Percentiles rank a stretch among this genome's conserved stretches.
These are phyloP conservation scores for Pocillopora grandis DNA, from an alignment of 92 coral and sea anemone genomes.

Conservation along the genomic window DNA sequence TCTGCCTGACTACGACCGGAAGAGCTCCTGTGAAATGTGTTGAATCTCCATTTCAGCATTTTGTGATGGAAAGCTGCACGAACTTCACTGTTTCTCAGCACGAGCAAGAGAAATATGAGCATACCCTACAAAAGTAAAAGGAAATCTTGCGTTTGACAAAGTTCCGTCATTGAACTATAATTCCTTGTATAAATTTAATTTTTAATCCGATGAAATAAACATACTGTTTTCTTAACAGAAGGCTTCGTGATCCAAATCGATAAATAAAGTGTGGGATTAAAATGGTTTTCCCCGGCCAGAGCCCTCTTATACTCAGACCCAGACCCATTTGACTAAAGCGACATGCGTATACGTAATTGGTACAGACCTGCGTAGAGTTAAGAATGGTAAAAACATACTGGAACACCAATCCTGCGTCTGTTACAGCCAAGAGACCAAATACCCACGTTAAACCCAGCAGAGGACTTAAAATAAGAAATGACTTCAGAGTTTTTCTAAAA, in stretches of 20 bases:
- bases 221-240: no score
- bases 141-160: background rate
- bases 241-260: no score
- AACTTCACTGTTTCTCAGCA: conserved; percentile 61
- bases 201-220: no score
- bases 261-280: no score
- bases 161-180: no score
- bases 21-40: background rate
- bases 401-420: conserved; percentile 58
- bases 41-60: conserved; percentile 31
- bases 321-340: no score
- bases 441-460: conserved; percentile 62
- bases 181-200: no score
- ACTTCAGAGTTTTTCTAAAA: conserved; percentile 18
- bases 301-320: no score
- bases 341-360: no score
- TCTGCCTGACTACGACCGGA: background rate
- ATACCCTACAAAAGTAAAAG: conserved; percentile 48
- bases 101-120: conserved; percentile 60
- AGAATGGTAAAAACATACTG: conserved; percentile 75
- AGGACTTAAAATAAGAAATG: conserved; percentile 56
- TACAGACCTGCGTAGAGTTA: conserved; percentile 70
- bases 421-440: conserved; percentile 57
- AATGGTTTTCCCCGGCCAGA: no score
- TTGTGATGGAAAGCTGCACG: conserved; percentile 37